Evolutionary conservation across 2,113 vertebrate species (phyloP), one percentile per base, ranked within the genome.

Genomic region (Synchiropus splendidus): DNA sequence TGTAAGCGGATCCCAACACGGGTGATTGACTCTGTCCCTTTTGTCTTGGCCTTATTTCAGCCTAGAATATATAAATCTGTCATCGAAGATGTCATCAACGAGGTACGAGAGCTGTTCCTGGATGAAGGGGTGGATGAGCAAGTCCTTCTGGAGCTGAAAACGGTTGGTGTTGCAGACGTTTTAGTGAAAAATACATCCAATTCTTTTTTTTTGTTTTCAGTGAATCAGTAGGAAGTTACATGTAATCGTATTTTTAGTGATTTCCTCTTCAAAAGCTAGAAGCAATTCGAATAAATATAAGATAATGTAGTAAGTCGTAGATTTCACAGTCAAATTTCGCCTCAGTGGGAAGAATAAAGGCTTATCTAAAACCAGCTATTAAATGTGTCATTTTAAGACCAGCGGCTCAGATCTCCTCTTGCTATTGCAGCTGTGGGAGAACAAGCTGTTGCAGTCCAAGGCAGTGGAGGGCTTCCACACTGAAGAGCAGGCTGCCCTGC

Each of bases 101-200:
- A 98, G 67, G 95, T 97, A 32, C 83, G 95, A 61, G 95, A 99
- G 79, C 88, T 97, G 61, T 99, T 99, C 80, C 83, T 99, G 83
- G 92, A 98, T 31, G 95, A 97, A 72, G 94, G 95, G 45, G 94
- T 99, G 43, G 95, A 98, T 56, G 95, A 99, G 43, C 95, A 98
- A 80, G 91, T 98, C 48, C 88, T 98, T 14, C 79, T 94, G 83
- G 95, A 98, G 82, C 87, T 99, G 40, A 97, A 91, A 87, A 97
- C 93, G 69, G 94, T 98, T 85, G 75, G 13, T 0, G n/a, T 9
- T 30, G 13, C n/a, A 27, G 8, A 27, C 8, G 21, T 35, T 3
- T 9, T n/a, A n/a, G n/a, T n/a, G n/a, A n/a, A n/a, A n/a, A n/a
- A n/a, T n/a, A n/a, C n/a, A n/a, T n/a, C n/a, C n/a, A n/a, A n/a